Conservation (phyloP, 2,113 vertebrate species). For the Malurus cyaneus region DNA sequence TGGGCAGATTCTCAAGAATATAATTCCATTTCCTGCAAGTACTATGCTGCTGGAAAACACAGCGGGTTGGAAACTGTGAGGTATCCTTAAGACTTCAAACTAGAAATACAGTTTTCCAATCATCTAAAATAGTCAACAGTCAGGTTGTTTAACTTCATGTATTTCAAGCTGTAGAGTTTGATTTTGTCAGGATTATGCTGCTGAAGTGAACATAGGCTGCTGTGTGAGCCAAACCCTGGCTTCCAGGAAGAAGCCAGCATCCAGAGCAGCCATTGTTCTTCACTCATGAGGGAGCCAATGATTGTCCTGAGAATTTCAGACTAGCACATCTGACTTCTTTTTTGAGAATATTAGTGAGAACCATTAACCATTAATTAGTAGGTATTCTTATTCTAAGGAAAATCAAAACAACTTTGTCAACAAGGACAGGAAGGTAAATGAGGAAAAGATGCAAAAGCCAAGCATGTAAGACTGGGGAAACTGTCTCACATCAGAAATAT, state of each 20-base stretch:
- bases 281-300: neutral
- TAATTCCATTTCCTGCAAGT: neutral
- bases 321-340: neutral
- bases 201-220: neutral
- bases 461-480: neutral
- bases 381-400: neutral
- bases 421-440: neutral
- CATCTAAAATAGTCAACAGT: neutral
- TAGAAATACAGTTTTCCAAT: neutral
- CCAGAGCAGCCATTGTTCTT: neutral
- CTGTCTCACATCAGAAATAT: neutral
- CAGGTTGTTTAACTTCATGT: rapidly evolving
- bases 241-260: neutral
- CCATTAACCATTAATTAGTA: neutral
- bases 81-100: neutral
- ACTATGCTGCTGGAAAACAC: neutral
- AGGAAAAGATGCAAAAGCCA: neutral
- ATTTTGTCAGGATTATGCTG: neutral
- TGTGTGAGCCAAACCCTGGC: neutral
- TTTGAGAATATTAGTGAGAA: neutral
- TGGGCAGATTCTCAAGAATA: neutral
- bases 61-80: neutral
- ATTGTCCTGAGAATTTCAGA: neutral
- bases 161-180: neutral
- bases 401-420: neutral